Evolutionary conservation across 2,113 vertebrate species (phyloP), one percentile per base, ranked within the genome.

Genomic region (Junco hyemalis): DNA sequence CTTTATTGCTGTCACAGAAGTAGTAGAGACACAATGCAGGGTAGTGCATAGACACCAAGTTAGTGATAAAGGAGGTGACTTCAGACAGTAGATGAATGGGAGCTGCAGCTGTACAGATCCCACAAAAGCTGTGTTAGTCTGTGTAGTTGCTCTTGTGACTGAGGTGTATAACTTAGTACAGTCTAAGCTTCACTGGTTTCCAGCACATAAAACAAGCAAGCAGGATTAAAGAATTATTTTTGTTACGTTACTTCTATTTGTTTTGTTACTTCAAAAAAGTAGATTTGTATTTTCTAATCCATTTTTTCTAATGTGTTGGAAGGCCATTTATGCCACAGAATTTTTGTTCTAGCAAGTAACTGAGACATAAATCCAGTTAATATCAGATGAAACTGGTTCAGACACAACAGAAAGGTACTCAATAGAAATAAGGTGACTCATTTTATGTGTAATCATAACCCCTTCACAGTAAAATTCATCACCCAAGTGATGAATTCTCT

Each of bases 271-370:
- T 95, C 51, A 13, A 73, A 65, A 87, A 72, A 69, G 22, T 61
- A 82, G n/a, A 88, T 94, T 95, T 85, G 35, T 88, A 31, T 83
- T 84, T 94, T 92, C 81, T 81, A 84, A 54, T 81, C 17, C 14
- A 51, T 61, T 88, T 83, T 94, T 92, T 57, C 76, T 88, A 48
- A 17, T 70, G 61, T 40, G 28, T 66, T 92, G 42, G 63, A 84
- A 91, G 65, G 33, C 51, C 51, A 51, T 86, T 86, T 92, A 59
- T 86, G 69, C 18, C 42, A 81, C 59, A 81, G 23, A 84, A 89
- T 78, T 91, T 92, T 94, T 92, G 47, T 92, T 93, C 71, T 90
- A 26, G 45, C 54, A 77, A 53, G 50, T 69, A 86, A 72, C 66
- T 61, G 70, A 77, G 66, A 61, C 28, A 66, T 73, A 91, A 93